Base-by-base conservation (phyloP, 1,140 invertebrate genomes). In the Sesamia nonagrioides region DNA sequence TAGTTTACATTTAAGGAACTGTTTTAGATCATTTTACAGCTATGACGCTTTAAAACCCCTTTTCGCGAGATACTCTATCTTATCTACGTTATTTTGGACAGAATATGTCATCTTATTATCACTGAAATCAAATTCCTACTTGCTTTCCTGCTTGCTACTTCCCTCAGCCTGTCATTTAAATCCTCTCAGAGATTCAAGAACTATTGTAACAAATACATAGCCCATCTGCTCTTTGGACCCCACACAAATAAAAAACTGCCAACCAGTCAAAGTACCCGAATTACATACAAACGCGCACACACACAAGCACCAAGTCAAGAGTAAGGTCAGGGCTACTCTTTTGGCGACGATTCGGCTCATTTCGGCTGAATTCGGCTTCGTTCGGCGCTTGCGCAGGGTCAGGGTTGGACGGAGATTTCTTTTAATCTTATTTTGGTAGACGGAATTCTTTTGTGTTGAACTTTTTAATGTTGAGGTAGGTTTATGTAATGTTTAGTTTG, bases 281-380 rank as follows among this genome's bases (percentile, higher is more conserved):
- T 91, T 90, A 82, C 88, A 86, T 84, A 77, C 84, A 85, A 81
- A 84, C 73, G 4, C 73, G 4, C 85, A 84, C 82, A 82, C 82
- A 82, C 76, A 85, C 56, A 74, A 80, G 33, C 33, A 54, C 21
- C 84, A 80, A 88, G 84, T 87, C 86, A 88, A 89, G 85, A 81
- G 86, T 91, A 92, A 92, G 91, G 91, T 92, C 91, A 92, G 82
- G 91, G 90, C 83, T 76, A 82, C 74, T 76, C 78, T 83, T 88
- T 86, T 79, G 81, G 83, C 78, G 45, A 68, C 54, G 79, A 89
- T 87, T 90, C 88, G 86, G 69, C 33, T 50, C 11, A 52, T 78
- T 85, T 81, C 83, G 84, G 84, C 58, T 73, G 82, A 80, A 86
- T 90, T 91, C 89, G 88, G 88, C 68, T 83, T 73, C 73, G 82